Percentiles rank a stretch among this genome's conserved stretches.
Evolutionary conservation across 1,140 invertebrate genomes (phyloP).

Genomic region (Araneus ventricosus): DNA sequence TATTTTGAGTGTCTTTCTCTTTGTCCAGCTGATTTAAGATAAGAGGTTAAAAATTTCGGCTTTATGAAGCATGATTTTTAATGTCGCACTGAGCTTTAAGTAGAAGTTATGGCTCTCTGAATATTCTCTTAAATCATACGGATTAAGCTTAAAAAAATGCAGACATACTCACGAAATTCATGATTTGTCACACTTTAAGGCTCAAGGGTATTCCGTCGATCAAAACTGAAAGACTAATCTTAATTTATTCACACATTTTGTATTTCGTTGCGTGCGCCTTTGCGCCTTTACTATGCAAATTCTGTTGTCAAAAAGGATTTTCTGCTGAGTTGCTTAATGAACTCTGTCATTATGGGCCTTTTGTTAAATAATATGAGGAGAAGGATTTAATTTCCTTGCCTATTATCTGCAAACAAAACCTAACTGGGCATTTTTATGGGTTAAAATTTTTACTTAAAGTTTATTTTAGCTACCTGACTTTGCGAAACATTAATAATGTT

Average conservation of each 20-base stretch:
- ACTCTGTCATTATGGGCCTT: constrained; percentile 12
- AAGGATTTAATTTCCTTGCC: constrained; percentile 22
- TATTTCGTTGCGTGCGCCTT: background rate
- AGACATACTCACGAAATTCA: constrained; percentile 35
- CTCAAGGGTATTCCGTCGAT: constrained; percentile 2
- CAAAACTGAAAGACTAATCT: constrained; percentile 35
- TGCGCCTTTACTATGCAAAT: constrained; percentile 24
- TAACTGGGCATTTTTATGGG: background rate
- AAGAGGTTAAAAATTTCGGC: background rate
- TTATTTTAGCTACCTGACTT: background rate
- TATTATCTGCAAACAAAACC: constrained; percentile 24
- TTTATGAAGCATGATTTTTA: constrained; percentile 4
- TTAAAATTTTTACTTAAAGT: constrained; percentile 6
- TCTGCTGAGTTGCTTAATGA: constrained; percentile 26
- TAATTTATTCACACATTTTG: constrained; percentile 62
- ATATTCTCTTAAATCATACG: constrained; percentile 44
- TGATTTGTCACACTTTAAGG: constrained; percentile 54
- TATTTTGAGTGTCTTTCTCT: background rate
- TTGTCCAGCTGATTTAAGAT: background rate
- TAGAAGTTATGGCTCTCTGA: constrained; percentile 46
- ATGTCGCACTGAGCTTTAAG: constrained; percentile 12
- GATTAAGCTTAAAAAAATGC: constrained; percentile 39
- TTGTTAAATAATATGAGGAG: background rate
- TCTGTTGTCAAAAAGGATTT: constrained; percentile 55
- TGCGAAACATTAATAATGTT: background rate